Evolutionary conservation across 2,888 invertebrate species (phyloP).

Genomic region (Oxyscelio sp.): DNA sequence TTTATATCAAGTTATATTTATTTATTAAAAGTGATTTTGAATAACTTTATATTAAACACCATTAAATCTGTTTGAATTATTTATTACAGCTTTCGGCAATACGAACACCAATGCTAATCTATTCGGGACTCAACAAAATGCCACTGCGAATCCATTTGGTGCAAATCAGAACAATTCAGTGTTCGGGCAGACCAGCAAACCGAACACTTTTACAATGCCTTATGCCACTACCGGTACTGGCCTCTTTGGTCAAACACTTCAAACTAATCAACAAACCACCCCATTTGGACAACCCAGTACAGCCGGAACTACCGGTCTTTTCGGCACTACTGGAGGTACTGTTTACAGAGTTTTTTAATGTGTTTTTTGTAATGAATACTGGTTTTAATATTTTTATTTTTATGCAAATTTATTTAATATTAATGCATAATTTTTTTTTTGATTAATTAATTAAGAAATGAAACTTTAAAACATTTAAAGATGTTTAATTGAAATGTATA

Average conservation of each 20-base stretch:
- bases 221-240: slow-evolving; percentile 90
- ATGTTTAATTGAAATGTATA: neutral
- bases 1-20: no score
- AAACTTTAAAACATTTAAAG: no score
- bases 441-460: no score
- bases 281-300: slow-evolving; percentile 89
- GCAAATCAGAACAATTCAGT: slow-evolving; percentile 89
- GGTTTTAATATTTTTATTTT: no score
- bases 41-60: no score
- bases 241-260: slow-evolving; percentile 91
- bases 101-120: slow-evolving; percentile 86
- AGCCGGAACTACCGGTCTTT: slow-evolving; percentile 88
- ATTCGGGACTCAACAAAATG: slow-evolving; percentile 89
- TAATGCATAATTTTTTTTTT: no score
- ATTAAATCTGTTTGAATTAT: no score
- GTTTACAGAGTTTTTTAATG: no score
- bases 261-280: slow-evolving; percentile 86
- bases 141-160: slow-evolving; percentile 91
- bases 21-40: no score
- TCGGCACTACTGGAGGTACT: slow-evolving; percentile 86
- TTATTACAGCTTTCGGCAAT: slow-evolving; percentile 85
- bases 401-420: no score
- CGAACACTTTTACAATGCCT: slow-evolving; percentile 89
- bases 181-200: slow-evolving; percentile 91
- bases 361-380: no score